These are phyloP conservation scores for Melanotaenia maccullochi DNA, from an alignment of 2,797 vertebrate species.

Conservation along the genomic window DNA sequence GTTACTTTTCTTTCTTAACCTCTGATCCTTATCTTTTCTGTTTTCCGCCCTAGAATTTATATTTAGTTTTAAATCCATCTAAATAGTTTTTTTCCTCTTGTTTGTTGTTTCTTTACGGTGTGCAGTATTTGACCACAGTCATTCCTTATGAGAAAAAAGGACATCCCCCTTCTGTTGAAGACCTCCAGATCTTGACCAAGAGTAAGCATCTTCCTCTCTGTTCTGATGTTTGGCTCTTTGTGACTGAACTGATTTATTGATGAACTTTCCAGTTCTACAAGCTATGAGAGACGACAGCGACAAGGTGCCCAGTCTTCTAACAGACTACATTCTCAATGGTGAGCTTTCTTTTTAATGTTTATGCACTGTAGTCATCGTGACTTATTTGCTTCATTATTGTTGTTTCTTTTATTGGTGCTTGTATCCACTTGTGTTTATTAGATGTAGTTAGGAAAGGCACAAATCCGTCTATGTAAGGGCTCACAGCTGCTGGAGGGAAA, in stretches of 20 bases:
- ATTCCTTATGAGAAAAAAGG: slow-evolving; percentile 97
- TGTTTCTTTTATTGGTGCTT: background rate
- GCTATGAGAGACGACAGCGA: slow-evolving; percentile 98
- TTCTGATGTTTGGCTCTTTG: background rate
- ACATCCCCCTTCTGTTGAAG: slow-evolving; percentile 90
- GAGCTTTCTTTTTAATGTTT: slow-evolving; percentile 41
- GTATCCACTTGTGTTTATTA: background rate
- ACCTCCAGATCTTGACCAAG: slow-evolving; percentile 96
- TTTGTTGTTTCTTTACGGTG: background rate
- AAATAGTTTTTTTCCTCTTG: background rate
- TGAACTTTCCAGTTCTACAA: slow-evolving; percentile 85
- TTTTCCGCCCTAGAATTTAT: slow-evolving; percentile 5
- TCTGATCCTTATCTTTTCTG: background rate
- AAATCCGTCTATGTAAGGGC: background rate
- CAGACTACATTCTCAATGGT: slow-evolving; percentile 99
- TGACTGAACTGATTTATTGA: background rate
- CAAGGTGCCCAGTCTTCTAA: slow-evolving; percentile 95
- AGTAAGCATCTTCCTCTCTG: slow-evolving; percentile 80
- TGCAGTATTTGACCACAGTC: slow-evolving; percentile 95
- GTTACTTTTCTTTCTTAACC: slow-evolving; percentile 80
- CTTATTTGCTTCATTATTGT: background rate
- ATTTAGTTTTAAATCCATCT: background rate
- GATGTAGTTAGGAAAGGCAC: background rate
- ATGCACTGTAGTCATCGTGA: background rate
- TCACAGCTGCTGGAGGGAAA: background rate